A percentile compares a stretch with the other conserved stretches of the same genome.
phyloP scores from a whole-genome alignment of 2,797 vertebrate genomes.

The Myotis myotis region DNA sequence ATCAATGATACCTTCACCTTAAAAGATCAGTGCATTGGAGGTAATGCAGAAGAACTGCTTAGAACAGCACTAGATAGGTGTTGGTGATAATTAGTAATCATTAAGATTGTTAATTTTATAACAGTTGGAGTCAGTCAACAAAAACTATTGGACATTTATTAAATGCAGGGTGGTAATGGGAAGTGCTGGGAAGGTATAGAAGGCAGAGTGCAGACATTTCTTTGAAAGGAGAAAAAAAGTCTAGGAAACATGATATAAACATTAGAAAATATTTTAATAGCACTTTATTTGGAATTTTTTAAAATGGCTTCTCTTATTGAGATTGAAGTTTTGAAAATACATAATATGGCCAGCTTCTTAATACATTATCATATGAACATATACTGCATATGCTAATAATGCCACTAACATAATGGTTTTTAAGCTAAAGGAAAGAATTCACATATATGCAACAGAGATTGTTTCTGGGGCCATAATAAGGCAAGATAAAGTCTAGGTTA shows the following conservation, averaged over 20 bases:
- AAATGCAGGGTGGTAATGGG: neutral
- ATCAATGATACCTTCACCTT: neutral
- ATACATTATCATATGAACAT: neutral
- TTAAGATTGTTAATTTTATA: slow-evolving; percentile 10
- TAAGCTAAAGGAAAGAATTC: slow-evolving; percentile 41
- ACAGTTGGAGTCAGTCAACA: slow-evolving; percentile 6
- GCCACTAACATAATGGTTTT: slow-evolving; percentile 20
- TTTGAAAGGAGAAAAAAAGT: slow-evolving; percentile 24
- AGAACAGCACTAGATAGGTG: neutral
- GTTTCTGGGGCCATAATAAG: neutral
- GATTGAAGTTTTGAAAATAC: slow-evolving; percentile 46
- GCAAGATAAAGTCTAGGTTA: neutral
- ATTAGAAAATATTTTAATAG: slow-evolving; percentile 33
- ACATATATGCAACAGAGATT: neutral
- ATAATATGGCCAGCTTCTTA: slow-evolving; percentile 6
- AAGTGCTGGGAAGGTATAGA: neutral
- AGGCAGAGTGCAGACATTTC: neutral
- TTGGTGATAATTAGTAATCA: neutral
- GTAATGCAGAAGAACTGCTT: neutral
- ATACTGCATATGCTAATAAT: slow-evolving; percentile 27
- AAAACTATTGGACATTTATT: neutral
- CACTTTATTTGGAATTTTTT: slow-evolving; percentile 1
- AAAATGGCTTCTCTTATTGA: neutral
- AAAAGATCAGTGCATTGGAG: neutral
- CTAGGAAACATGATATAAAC: slow-evolving; percentile 15